Base-by-base conservation (phyloP, 2,797 vertebrate genomes). In the Ataeniobius toweri region DNA sequence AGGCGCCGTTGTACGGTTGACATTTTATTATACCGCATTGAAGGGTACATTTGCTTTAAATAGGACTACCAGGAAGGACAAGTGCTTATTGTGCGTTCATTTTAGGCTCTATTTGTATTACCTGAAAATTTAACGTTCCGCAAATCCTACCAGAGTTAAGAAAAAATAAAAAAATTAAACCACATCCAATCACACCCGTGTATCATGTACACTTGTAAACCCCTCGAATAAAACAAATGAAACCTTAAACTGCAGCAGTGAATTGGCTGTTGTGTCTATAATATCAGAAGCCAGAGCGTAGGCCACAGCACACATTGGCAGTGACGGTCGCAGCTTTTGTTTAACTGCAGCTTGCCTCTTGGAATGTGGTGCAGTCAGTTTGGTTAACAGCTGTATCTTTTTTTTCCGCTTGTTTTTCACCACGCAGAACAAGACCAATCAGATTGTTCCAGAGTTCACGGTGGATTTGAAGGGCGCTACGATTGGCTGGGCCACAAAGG, bases 381-480 rank as follows among this genome's bases (percentile, higher is more conserved):
- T 85, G 7, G n/a, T 73, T 20, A 84, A 84, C 75, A 73, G 77
- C 75, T 80, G 63, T 75, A 18, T 74, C 8, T 20, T 70, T 68
- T 63, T 67, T 53, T 48, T 41, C 63, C 20, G 39, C 9, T 79
- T 26, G 20, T 44, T 53, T 36, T 65, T 18, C 3, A 74, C 44
- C 20, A 36, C 10, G 14, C 86, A 98, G 97, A 95, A 91, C 82
- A 97, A 97, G 72, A 96, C 94, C 88, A 97, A 96, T 91, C 94
- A 98, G 86, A 97, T 96, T 24, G 95, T 94, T 1, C 95, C 97
- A 0, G 98, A 98, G 90, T 93, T 97, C 80, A 95, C 95, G 0
- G 96, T 98, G 88, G 95, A 97, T 8, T 94, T 99, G 78, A 94
- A 90, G 0, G 97, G 98, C 50, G 97, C 97, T 7, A 85, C 89